Conservation (phyloP, 2,797 vertebrate genomes). For the Agapornis canus region DNA sequence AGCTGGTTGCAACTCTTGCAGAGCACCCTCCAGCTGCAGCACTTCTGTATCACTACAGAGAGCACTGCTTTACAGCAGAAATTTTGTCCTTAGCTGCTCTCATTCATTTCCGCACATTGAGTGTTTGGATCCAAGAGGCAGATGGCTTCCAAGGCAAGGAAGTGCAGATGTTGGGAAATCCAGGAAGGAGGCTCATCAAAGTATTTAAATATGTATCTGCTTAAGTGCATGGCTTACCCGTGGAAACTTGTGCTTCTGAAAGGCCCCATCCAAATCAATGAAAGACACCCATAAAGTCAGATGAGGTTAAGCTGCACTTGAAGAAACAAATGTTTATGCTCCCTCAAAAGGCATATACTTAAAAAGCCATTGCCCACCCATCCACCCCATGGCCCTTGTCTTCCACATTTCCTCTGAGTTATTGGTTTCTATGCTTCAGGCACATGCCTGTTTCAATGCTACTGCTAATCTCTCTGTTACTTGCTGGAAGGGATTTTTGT, state of each 20-base stretch:
- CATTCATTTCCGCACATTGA: neutral
- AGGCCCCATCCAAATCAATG: slow-evolving; percentile 13
- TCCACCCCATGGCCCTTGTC: neutral
- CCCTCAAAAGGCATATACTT: neutral
- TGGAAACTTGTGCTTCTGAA: slow-evolving; percentile 6
- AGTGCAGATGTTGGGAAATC: slow-evolving; percentile 65
- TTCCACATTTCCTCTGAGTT: neutral
- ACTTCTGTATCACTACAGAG: fast-evolving
- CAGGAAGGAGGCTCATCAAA: slow-evolving; percentile 51
- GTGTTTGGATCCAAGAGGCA: slow-evolving; percentile 44
- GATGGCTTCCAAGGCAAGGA: slow-evolving; percentile 52
- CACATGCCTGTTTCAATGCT: neutral
- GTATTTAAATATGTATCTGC: slow-evolving; percentile 37
- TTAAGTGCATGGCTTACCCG: neutral
- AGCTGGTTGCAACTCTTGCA: neutral
- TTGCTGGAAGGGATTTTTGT: neutral
- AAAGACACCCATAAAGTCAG: slow-evolving; percentile 18
- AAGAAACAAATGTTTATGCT: slow-evolving; percentile 2
- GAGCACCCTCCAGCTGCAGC: neutral
- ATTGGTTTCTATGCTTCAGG: neutral
- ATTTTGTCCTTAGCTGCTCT: slow-evolving; percentile 59
- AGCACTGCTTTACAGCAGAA: neutral
- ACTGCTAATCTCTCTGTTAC: neutral
- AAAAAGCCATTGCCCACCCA: neutral
- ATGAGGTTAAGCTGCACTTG: slow-evolving; percentile 37